These are phyloP conservation scores for Meleagris gallopavo DNA, from an alignment of 2,113 vertebrate genomes.

Conservation along the genomic window DNA sequence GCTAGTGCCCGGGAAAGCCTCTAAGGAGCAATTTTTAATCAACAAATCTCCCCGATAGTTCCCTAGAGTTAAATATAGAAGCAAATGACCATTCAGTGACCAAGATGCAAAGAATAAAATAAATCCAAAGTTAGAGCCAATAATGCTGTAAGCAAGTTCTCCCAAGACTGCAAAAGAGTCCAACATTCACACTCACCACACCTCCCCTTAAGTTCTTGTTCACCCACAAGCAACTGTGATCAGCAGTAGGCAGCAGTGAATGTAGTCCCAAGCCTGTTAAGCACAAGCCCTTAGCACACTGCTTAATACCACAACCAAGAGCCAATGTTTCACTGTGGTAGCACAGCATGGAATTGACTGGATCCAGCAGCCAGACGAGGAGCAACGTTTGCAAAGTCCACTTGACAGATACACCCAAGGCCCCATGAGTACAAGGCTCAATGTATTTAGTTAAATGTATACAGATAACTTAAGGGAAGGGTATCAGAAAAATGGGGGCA, in stretches of 20 bases:
- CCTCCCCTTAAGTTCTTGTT: neutral
- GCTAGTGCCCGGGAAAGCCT: neutral
- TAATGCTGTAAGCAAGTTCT: neutral
- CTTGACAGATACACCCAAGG: neutral
- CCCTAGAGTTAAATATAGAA: neutral
- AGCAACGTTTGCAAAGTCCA: neutral
- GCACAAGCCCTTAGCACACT: neutral
- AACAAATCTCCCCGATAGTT: neutral
- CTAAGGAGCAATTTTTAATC: neutral
- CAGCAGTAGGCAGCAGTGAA: neutral
- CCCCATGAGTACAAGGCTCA: neutral
- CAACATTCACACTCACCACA: rapidly evolving
- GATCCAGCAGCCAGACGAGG: neutral
- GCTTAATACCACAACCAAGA: neutral
- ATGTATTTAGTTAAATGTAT: neutral
- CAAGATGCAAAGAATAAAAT: neutral
- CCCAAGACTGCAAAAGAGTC: neutral
- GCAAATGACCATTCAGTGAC: neutral
- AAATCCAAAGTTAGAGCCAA: neutral
- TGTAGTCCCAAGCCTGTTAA: neutral
- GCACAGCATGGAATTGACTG: neutral
- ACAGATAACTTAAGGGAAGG: neutral
- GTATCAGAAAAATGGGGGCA: neutral
- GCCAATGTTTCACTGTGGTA: rapidly evolving
- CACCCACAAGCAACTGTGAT: neutral